Evolutionary conservation across 2,113 vertebrate genomes (phyloP).

Genomic region (Drymodes brunneopygia): DNA sequence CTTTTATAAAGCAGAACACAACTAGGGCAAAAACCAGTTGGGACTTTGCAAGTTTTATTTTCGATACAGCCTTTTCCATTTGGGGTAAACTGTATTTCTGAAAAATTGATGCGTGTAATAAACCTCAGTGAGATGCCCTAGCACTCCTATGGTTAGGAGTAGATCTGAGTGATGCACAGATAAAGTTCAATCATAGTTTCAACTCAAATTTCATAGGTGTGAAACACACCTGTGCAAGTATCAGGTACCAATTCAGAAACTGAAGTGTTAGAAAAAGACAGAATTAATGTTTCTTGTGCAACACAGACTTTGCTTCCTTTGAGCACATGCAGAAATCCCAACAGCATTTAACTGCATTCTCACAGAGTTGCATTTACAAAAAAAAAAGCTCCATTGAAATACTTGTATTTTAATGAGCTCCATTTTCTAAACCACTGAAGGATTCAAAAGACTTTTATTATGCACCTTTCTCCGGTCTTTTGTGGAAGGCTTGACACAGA

Average conservation of each 20-base stretch:
- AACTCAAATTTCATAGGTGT: not conserved
- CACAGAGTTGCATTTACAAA: not conserved
- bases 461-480: rapidly evolving
- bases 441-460: not conserved
- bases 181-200: not conserved
- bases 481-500: not conserved
- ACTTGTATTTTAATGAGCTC: not conserved
- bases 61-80: not conserved
- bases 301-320: not conserved
- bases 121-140: not conserved
- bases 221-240: not conserved
- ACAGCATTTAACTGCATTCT: not conserved
- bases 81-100: not conserved
- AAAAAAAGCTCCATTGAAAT: not conserved
- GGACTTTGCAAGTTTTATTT: not conserved
- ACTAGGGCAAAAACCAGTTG: rapidly evolving
- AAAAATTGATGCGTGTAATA: not conserved
- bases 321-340: not conserved
- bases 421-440: not conserved
- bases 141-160: not conserved
- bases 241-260: not conserved
- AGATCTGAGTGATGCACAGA: not conserved
- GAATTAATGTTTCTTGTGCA: not conserved
- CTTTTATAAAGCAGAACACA: not conserved
- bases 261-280: not conserved